Evolutionary conservation across 2,797 vertebrate genomes (phyloP).

Genomic region (Pseudochaenichthys georgianus): DNA sequence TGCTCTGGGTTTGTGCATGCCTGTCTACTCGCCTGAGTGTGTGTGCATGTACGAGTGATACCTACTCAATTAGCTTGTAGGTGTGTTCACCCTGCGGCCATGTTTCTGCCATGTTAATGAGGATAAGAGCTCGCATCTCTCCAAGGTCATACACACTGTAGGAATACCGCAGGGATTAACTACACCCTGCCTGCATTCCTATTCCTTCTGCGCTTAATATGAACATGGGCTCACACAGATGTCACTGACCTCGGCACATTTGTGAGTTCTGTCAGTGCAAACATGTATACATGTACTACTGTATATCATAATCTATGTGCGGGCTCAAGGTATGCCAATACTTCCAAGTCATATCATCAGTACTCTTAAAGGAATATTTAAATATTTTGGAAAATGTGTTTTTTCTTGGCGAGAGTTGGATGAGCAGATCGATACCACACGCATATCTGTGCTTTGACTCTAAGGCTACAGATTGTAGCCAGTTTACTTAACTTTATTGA

Average conservation of each 20-base stretch:
- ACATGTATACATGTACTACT: conserved; percentile 5
- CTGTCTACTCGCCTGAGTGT: conserved; percentile 21
- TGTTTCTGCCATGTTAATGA: conserved; percentile 80
- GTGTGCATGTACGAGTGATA: conserved; percentile 11
- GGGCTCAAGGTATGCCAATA: neutral
- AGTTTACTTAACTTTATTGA: too few relatives aligned
- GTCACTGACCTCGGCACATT: conserved; percentile 39
- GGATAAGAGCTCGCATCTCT: conserved; percentile 65
- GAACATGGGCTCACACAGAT: conserved; percentile 35
- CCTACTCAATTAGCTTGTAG: conserved; percentile 49
- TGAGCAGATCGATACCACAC: too few relatives aligned
- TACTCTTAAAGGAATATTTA: neutral
- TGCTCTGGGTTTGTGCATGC: conserved; percentile 56
- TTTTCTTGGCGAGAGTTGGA: neutral
- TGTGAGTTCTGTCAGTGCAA: conserved; percentile 20
- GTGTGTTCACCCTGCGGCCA: conserved; percentile 56
- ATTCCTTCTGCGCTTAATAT: conserved; percentile 54
- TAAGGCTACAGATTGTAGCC: too few relatives aligned
- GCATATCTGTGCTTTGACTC: too few relatives aligned
- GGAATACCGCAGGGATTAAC: conserved; percentile 65
- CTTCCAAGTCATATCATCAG: conserved; percentile 15
- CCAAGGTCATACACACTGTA: conserved; percentile 72
- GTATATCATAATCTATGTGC: conserved; percentile 2
- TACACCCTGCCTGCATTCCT: conserved; percentile 53
- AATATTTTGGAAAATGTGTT: neutral